phyloP scores from a whole-genome alignment of 2,113 vertebrate genomes.

The Rynchops niger region DNA sequence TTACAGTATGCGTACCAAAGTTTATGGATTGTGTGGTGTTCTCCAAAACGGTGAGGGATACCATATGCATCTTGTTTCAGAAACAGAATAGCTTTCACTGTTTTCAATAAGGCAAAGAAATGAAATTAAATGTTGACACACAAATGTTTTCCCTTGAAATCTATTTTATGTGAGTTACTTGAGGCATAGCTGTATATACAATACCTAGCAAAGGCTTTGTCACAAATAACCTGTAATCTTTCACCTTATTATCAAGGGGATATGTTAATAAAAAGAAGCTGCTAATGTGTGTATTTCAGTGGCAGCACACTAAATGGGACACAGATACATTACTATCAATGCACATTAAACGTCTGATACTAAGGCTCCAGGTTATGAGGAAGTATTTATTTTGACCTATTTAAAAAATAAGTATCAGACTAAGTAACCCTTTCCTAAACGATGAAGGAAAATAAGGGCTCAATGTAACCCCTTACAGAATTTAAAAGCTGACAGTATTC shows the following conservation, averaged over 20 bases:
- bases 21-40: not conserved
- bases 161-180: conserved; percentile 16
- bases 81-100: not conserved
- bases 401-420: not conserved
- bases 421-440: not conserved
- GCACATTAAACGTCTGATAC: not conserved
- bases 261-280: not conserved
- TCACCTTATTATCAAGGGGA: not conserved
- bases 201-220: not conserved
- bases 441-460: not conserved
- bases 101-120: not conserved
- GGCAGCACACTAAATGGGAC: not conserved
- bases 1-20: not conserved
- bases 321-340: not conserved
- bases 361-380: not conserved
- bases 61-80: not conserved
- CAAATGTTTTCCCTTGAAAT: conserved; percentile 11
- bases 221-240: not conserved
- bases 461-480: not conserved
- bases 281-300: not conserved
- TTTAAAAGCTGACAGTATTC: not conserved
- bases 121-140: not conserved
- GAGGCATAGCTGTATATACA: not conserved
- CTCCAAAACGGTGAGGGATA: not conserved
- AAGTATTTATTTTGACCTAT: not conserved